These are phyloP conservation scores for Heterochromis multidens DNA, from an alignment of 2,113 vertebrate species.

Conservation along the genomic window DNA sequence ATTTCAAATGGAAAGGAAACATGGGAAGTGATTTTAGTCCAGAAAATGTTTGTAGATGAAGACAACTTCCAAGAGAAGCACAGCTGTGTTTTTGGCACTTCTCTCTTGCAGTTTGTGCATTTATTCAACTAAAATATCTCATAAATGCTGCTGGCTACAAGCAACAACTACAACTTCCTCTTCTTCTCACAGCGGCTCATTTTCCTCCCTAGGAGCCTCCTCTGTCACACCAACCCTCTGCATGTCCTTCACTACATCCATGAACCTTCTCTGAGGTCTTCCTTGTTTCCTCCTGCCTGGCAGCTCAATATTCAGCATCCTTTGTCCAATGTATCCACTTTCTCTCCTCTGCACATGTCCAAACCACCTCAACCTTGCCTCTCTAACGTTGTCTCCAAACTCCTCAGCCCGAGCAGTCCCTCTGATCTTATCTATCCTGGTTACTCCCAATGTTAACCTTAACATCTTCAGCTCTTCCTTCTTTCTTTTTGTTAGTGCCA, in stretches of 20 bases:
- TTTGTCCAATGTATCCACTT: background rate
- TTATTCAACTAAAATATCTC: background rate
- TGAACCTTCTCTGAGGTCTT: background rate
- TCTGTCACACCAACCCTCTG: too few relatives aligned
- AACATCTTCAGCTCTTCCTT: background rate
- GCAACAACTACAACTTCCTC: background rate
- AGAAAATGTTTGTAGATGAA: background rate
- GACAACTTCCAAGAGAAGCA: background rate
- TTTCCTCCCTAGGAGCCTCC: background rate
- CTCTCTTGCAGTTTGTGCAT: background rate
- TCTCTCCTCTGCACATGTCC: background rate
- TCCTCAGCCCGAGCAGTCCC: background rate
- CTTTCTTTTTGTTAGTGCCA: background rate
- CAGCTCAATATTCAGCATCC: background rate
- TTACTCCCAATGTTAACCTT: background rate
- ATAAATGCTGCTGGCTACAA: background rate
- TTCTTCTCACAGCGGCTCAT: background rate
- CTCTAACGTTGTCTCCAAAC: background rate
- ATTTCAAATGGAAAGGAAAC: too few relatives aligned
- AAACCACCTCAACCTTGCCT: background rate
- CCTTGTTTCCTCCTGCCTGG: background rate
- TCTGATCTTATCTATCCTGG: background rate
- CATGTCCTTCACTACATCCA: background rate
- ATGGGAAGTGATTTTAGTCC: too few relatives aligned
- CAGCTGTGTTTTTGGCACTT: background rate